Base-by-base conservation (phyloP, 2,113 vertebrate species). In the Taurulus bubalis region DNA sequence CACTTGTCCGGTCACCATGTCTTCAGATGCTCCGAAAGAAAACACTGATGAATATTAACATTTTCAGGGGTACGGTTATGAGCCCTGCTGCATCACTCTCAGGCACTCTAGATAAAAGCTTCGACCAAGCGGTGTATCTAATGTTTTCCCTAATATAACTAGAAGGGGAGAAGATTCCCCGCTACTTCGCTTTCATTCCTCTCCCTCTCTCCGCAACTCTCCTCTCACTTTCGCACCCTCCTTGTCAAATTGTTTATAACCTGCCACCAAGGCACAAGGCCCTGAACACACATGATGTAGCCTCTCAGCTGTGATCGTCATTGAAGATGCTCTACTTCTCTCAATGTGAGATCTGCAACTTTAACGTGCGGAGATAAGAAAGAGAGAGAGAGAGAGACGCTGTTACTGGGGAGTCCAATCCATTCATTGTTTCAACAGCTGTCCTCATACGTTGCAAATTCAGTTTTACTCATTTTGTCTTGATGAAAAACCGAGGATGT, bases 201-300 rank as follows among this genome's bases (percentile, higher is more conserved):
- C 24, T 53, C 51, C 32, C 26, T n/a, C 3, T 71, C 51, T 68
- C 20, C 36, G 8, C 49, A 69, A 26, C 73, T 70, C 32, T 68
- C 36, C 49, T 75, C 47, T 59, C 68, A 72, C 60, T 77, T 72
- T 77, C 56, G 32, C 38, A 1, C 47, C 67, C n/a, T 30, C 69
- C 70, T 79, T 70, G 79, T 80, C 68, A 85, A 86, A 90, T 82
- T 77, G 84, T 82, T 89, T 83, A 67, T 71, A 80, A 82, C 58
- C 53, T 63, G 72, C 53, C 72, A 76, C 47, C 16, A 16, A 79
- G 24, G 47, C 59, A 28, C 58, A 22, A 59, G 34, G 16, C 22
- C 30, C 58, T 71, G 55, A 72, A 80, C 80, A 74, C 60, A 75
- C 30, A 68, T 14, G 42, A 79, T 71, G 45, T 40, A 47, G 24